Base-by-base conservation (phyloP, 2,797 vertebrate genomes). In the Mustela erminea region DNA sequence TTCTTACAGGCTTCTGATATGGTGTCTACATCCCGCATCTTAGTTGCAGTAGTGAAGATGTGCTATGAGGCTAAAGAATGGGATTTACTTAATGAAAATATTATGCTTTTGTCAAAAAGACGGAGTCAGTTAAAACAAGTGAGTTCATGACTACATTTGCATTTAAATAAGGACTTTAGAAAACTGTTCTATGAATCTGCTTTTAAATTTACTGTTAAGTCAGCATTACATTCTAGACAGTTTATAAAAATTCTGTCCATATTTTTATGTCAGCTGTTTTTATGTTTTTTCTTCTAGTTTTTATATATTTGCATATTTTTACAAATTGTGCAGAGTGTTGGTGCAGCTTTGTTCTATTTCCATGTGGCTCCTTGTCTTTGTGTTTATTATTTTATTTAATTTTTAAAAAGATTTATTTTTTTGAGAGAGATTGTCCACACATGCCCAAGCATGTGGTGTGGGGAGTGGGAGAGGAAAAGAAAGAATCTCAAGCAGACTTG, bases 51-150 rank as follows among this genome's bases (percentile, higher is more conserved):
- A 85, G 99, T 99, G 96, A 99, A 99, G 98, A 99, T 99, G 99
- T 99, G 99, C 98, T 99, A 99, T 0, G 99, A 99, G 97, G 99
- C 99, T 68, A 99, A 99, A 98, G 99, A 99, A 96, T 99, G 99
- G 99, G 99, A 99, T 98, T 98, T 99, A 75, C 99, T 99, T 95
- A 99, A 99, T 98, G 99, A 99, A 99, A 99, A 99, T 98, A 99
- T 99, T 98, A 99, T 99, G 99, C 98, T 99, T 97, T 99, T 99
- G 27, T 99, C 99, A 14, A 99, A 99, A 98, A 99, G 99, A 96
- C 99, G 99, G 98, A 99, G 99, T 99, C 99, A 99, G 96, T 99
- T 99, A 97, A 99, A 99, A 98, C 99, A 99, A 99, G 99, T 99
- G 96, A 98, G 94, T 97, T 98, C 90, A 35, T 64, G 43, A 7